Evolutionary conservation across 1,140 invertebrate species (phyloP), one percentile per base, ranked within the genome.

Genomic region (Xylocopa sonorina): DNA sequence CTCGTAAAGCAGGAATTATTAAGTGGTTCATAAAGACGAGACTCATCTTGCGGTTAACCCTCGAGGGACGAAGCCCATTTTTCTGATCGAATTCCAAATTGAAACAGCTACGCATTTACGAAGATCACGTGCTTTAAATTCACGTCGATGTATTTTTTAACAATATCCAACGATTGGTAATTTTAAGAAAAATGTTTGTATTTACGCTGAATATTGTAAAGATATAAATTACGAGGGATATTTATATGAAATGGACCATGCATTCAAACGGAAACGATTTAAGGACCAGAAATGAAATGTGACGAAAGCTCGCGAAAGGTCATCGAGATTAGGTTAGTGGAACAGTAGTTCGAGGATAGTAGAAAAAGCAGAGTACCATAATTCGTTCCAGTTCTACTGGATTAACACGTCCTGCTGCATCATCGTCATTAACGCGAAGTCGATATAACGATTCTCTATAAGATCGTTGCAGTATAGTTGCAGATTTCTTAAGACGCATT

Each of bases 1-100:
- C 21, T 38, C 75, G 66, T 78, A 78, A 78, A 78, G 18, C 43
- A 71, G 55, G 60, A 71, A 78, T 78, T 71, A 78, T 78, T 58
- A 78, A 78, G 34, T 50, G 53, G 66, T 71, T 50, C 75, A 66
- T 60, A 41, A 60, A 69, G 63, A 69, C 64, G 41, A 9, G 66
- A 32, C 50, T 57, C 64, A 7, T 58, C 29, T 34, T 48, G 24
- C 12, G 51, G 18, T 34, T 60, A n/a, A 53, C 9, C 16, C 57
- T 34, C 48, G 12, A 66, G 53, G 21, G 46, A 76, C 50, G 57
- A 66, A 75, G 27, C 34, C 46, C 51, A 5, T 14, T 24, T 21
- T 48, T 32, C 55, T 18, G 29, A 4, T 32, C 41, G 12, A 21
- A 29, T 5, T 18, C 43, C 24, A 62, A 38, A 62, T 41, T 21